Evolutionary conservation across 2,888 invertebrate species (phyloP).

Genomic region (Andrena minutula): DNA sequence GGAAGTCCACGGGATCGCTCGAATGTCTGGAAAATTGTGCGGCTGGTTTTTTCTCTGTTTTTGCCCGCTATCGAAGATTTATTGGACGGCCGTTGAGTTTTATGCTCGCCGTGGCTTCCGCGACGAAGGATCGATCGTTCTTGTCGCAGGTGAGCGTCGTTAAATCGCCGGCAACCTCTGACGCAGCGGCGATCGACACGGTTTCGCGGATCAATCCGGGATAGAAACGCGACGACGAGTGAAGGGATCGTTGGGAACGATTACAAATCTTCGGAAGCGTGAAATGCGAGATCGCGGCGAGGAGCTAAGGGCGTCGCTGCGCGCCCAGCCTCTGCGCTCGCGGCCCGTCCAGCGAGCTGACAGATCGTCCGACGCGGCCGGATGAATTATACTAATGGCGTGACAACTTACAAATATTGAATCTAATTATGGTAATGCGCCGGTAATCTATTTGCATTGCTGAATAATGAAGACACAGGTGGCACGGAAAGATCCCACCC

Average conservation of each 20-base stretch:
- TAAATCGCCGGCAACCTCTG: slow-evolving; percentile 3
- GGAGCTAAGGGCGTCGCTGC: background rate
- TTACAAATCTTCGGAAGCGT: background rate
- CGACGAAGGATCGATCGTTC: slow-evolving; percentile 2
- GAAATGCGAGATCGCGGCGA: background rate
- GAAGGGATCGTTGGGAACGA: too few species aligned
- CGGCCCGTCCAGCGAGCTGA: slow-evolving; percentile 37
- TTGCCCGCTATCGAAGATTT: background rate
- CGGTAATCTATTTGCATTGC: slow-evolving; percentile 80
- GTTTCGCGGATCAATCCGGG: too few species aligned
- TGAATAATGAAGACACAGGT: slow-evolving; percentile 80
- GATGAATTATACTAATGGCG: slow-evolving; percentile 79
- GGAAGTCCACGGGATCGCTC: slow-evolving; percentile 16
- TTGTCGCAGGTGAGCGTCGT: background rate
- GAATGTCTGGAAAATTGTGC: slow-evolving; percentile 12
- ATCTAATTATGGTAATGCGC: slow-evolving; percentile 82
- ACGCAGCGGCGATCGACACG: too few species aligned
- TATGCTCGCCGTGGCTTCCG: background rate
- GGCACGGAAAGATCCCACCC: slow-evolving; percentile 77
- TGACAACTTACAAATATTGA: slow-evolving; percentile 82
- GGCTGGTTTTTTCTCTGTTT: background rate
- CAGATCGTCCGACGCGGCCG: slow-evolving; percentile 65
- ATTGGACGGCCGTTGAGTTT: slow-evolving; percentile 9
- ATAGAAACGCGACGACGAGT: too few species aligned
- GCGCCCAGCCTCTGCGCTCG: background rate